Percentiles rank a stretch among this genome's conserved stretches.
Evolutionary conservation across 2,888 invertebrate genomes (phyloP).

Genomic region (Tinea semifulvella): DNA sequence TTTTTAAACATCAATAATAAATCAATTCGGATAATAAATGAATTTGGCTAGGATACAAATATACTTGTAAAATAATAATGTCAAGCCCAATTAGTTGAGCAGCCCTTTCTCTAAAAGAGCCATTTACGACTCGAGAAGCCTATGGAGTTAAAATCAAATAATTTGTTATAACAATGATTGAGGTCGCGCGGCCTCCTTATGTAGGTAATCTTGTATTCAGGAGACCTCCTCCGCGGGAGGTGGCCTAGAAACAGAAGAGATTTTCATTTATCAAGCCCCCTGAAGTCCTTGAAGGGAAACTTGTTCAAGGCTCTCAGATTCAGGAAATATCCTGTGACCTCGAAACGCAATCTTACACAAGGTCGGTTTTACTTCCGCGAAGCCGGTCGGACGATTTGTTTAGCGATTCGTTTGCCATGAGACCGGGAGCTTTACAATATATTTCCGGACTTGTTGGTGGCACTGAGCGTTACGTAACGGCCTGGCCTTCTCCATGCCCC

Average conservation of each 20-base stretch:
- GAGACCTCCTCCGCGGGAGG: slow-evolving; percentile 28
- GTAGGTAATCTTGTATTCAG: slow-evolving; percentile 38
- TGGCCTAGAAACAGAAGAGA: slow-evolving; percentile 38
- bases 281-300: slow-evolving; percentile 45
- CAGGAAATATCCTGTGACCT: slow-evolving; percentile 45
- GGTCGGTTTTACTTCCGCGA: slow-evolving; percentile 14
- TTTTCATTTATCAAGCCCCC: slow-evolving; percentile 49
- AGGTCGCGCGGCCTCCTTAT: slow-evolving; percentile 9
- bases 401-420: slow-evolving; percentile 21
- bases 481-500: no score
- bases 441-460: not conserved
- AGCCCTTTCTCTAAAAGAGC: not conserved
- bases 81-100: no score
- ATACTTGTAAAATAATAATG: no score
- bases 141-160: slow-evolving; percentile 6
- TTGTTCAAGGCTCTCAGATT: slow-evolving; percentile 44
- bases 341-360: slow-evolving; percentile 13
- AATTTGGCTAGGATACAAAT: no score
- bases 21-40: no score
- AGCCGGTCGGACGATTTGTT: slow-evolving; percentile 34
- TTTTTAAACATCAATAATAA: no score
- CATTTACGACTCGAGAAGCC: not conserved
- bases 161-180: slow-evolving; percentile 10
- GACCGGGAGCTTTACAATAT: not conserved
- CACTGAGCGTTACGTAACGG: no score